These are phyloP conservation scores for Diorhabda sublineata DNA, from an alignment of 1,140 invertebrate species.

Conservation along the genomic window DNA sequence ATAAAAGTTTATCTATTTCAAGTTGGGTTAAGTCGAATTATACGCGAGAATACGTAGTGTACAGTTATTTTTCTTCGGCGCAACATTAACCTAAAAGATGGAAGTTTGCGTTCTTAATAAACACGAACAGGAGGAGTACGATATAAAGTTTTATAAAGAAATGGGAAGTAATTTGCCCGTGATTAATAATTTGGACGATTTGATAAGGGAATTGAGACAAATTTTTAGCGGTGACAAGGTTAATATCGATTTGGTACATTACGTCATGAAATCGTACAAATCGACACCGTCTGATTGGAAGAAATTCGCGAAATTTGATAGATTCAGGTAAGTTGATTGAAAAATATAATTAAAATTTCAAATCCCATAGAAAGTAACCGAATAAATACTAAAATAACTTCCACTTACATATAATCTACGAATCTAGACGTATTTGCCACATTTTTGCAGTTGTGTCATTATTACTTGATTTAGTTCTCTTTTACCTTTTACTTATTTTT, in stretches of 20 bases:
- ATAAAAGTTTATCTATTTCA: conserved; percentile 9
- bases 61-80: not conserved
- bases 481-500: no score
- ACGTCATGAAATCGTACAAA: conserved; percentile 80
- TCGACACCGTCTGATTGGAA: conserved; percentile 88
- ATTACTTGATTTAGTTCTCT: no score
- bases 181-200: conserved; percentile 60
- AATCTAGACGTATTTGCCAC: no score
- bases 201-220: conserved; percentile 67
- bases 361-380: no score
- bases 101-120: conserved; percentile 26
- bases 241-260: conserved; percentile 83
- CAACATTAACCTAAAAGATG: conserved; percentile 22
- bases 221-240: conserved; percentile 76
- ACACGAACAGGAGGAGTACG: conserved; percentile 19
- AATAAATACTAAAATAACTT: no score
- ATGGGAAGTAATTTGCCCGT: conserved; percentile 35
- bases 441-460: no score
- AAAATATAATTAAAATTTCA: no score
- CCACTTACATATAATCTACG: no score
- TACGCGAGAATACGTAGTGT: not conserved
- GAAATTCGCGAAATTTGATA: conserved; percentile 92
- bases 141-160: conserved; percentile 33
- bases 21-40: not conserved
- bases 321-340: conserved; percentile 67